Base-by-base conservation (phyloP, 2,797 vertebrate genomes). In the Neomorphus geoffroyi region DNA sequence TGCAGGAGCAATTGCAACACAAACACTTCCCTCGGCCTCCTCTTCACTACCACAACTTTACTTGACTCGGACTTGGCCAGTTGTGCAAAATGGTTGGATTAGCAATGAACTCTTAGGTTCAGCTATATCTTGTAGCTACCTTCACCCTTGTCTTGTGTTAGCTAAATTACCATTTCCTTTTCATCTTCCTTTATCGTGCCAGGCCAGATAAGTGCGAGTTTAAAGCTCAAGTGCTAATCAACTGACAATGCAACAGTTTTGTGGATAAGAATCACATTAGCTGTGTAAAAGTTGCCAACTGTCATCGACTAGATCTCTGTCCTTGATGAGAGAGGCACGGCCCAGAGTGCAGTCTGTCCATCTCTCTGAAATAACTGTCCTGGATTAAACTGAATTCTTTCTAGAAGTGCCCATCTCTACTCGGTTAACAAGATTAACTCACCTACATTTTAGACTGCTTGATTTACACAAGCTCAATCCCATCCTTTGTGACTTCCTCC, bases 311-410 rank as follows among this genome's bases (percentile, higher is more conserved):
- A 30, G n/a, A 45, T 75, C 91, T 56, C 51, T 41, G 19, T 45
- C 30, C 26, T 50, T 35, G 58, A 70, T 58, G 33, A 67, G n/a
- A 48, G 24, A 64, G 23, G 12, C 50, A 50, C 33, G 27, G 21
- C 28, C 60, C 0, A 0, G 35, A 46, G 23, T 18, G 5, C 1
- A 3, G 26, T 32, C 43, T 77, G 48, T 69, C 14, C 33, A 19
- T 58, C 51, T 60, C 32, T 56, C 71, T 58, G 50, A 85, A 80
- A 61, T 7, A 50, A 10, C 35, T 56, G n/a, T 16, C 41, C 46
- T 84, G 69, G 57, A 67, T 72, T 57, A 72, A 83, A 67, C 56
- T 16, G 4, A 70, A 90, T 67, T 61, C 15, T 74, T 88, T 56
- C 45, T 65, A 54, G 39, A 64, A 61, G 11, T 27, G 3, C 26